Evolutionary conservation across 2,113 vertebrate genomes (phyloP), one percentile per base, ranked within the genome.

Genomic region (Anser cygnoides): DNA sequence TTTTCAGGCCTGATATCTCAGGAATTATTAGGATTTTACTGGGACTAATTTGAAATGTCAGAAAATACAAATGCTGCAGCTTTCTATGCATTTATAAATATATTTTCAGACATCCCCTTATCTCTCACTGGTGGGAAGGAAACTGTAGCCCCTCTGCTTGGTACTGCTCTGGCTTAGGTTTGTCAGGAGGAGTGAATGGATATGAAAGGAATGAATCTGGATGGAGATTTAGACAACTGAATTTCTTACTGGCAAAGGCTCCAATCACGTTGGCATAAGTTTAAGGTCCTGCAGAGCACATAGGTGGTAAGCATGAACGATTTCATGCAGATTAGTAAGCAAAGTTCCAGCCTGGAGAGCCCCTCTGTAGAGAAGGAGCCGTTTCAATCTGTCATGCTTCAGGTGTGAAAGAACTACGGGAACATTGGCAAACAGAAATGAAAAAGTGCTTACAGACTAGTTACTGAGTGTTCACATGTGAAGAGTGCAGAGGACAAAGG

Each of bases 391-490:
- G 66, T 89, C 49, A 72, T 0, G 0, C 25, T 67, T 80, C 9
- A 35, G 19, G 15, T 52, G 31, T 0, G 1, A 67, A 84, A 81
- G 12, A 43, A 6, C 52, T 77, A 37, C 0, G 0, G n/a, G 35
- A 77, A 77, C 18, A 70, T 9, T 1, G 3, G 19, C 1, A 18
- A 89, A 73, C 0, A 6, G 0, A 16, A 68, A 61, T 8, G 50
- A 75, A 84, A 61, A 66, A 72, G 37, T 33, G 17, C 22, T 87
- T 91, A 46, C 41, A 83, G n/a, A 62, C 92, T 74, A 77, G 41
- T 15, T 75, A 26, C 21, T 65, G 22, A 83, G 25, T 52, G n/a
- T 19, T 79, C 66, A 29, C 11, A n/a, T 10, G 19, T 66, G 21
- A 91, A 61, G n/a, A 80, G 50, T 58, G 18, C 1, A 1, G 14